phyloP scores from a whole-genome alignment of 1,140 invertebrate genomes.

The Anthonomus grandis region DNA sequence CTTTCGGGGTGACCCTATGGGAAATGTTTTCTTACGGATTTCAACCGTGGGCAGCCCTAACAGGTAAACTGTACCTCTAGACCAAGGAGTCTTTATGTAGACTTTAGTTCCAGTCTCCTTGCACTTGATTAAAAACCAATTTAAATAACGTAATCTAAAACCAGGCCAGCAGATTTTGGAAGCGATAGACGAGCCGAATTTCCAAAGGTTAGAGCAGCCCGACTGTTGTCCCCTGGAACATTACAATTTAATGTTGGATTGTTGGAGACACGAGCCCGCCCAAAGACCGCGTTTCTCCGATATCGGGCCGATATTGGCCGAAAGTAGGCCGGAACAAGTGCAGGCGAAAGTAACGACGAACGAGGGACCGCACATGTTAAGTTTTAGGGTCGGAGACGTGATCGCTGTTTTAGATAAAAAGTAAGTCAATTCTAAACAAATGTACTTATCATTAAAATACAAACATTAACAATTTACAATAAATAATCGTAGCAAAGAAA shows the following conservation, averaged over 20 bases:
- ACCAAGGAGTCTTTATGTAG: neutral
- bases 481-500: slow-evolving; percentile 1
- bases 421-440: slow-evolving; percentile 54
- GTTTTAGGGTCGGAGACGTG: slow-evolving; percentile 84
- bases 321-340: slow-evolving; percentile 88
- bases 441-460: no score
- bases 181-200: slow-evolving; percentile 92
- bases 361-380: slow-evolving; percentile 65
- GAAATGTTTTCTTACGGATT: slow-evolving; percentile 99
- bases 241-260: slow-evolving; percentile 89
- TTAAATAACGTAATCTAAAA: neutral
- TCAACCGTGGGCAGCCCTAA: slow-evolving; percentile 94
- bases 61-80: slow-evolving; percentile 50
- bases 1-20: slow-evolving; percentile 97
- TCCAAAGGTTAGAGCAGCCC: slow-evolving; percentile 83
- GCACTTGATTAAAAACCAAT: neutral
- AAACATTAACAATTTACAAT: no score
- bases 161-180: slow-evolving; percentile 87
- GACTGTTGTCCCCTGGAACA: slow-evolving; percentile 94
- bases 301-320: slow-evolving; percentile 71
- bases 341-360: slow-evolving; percentile 47
- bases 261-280: slow-evolving; percentile 91
- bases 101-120: neutral
- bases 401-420: slow-evolving; percentile 92
- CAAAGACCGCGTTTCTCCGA: slow-evolving; percentile 89